These are phyloP conservation scores for Morelia viridis DNA, from an alignment of 2,797 vertebrate genomes.

Conservation along the genomic window DNA sequence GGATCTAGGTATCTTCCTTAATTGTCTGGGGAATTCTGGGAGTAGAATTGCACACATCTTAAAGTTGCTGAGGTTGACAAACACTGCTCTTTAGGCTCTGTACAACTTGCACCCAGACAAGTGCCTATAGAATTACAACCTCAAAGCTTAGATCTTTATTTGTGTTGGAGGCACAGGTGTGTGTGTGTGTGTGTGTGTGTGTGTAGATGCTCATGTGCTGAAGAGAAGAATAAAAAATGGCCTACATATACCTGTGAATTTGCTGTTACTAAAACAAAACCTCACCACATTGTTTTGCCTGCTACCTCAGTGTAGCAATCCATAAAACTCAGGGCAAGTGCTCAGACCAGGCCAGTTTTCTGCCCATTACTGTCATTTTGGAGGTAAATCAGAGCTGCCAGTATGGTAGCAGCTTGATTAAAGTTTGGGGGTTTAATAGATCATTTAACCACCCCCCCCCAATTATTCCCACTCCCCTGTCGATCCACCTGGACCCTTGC, in stretches of 20 bases:
- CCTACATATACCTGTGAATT: not conserved
- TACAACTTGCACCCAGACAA: not conserved
- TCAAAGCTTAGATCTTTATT: conserved; percentile 57
- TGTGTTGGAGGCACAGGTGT: conserved; percentile 10
- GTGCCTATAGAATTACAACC: not conserved
- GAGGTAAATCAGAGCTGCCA: conserved; percentile 89
- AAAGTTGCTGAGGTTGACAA: not conserved
- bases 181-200: not conserved
- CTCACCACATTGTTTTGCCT: not conserved
- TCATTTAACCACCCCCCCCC: conserved; percentile 85
- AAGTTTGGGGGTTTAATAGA: conserved; percentile 99
- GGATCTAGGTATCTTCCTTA: too few species aligned
- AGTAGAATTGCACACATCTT: not conserved
- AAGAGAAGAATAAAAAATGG: conserved; percentile 23
- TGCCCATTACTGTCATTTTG: conserved; percentile 76
- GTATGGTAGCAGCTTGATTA: conserved; percentile 95
- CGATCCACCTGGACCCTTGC: conserved; percentile 95
- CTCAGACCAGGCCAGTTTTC: conserved; percentile 76
- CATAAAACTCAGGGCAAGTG: conserved; percentile 68
- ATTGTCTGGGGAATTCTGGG: too few species aligned
- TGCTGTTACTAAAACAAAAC: not conserved
- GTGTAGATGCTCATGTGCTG: not conserved
- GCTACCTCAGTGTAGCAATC: not conserved
- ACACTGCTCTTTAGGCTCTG: not conserved
- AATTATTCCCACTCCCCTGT: conserved; percentile 86